Evolutionary conservation across 2,888 invertebrate species (phyloP).

Genomic region (Drosophila percnosoma): DNA sequence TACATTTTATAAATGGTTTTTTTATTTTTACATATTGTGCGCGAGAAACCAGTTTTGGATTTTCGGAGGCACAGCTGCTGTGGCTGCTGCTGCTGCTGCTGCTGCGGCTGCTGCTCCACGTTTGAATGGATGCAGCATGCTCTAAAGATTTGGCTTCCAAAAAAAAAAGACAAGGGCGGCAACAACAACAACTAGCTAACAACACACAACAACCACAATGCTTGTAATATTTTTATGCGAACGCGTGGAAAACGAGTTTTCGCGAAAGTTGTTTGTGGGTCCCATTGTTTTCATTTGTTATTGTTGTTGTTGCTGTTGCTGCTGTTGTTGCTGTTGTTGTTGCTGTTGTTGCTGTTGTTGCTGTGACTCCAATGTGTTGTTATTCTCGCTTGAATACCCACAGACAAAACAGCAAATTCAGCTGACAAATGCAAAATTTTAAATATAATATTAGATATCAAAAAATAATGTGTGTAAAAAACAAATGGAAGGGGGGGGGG

Average conservation of each 20-base stretch:
- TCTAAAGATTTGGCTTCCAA: constrained; percentile 58
- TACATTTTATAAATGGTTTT: constrained; percentile 23
- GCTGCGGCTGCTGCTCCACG: constrained; percentile 29
- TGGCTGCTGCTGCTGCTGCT: constrained; percentile 15
- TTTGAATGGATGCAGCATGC: constrained; percentile 63
- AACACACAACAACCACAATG: constrained; percentile 31
- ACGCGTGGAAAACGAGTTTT: constrained; percentile 76
- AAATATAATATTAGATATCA: constrained; percentile 16
- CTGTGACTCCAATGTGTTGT: constrained; percentile 28
- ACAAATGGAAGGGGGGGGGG: background rate
- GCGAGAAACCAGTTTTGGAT: constrained; percentile 62
- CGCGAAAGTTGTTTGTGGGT: constrained; percentile 71
- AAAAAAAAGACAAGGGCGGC: constrained; percentile 53
- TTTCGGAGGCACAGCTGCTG: constrained; percentile 40
- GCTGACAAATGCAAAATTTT: constrained; percentile 22
- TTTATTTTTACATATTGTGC: constrained; percentile 30
- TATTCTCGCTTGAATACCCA: constrained; percentile 29
- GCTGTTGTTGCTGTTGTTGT: background rate
- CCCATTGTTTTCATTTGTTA: constrained; percentile 33
- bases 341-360: background rate
- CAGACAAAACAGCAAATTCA: constrained; percentile 12
- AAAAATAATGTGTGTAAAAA: constrained; percentile 5
- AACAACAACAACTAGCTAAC: constrained; percentile 33
- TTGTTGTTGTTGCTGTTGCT: background rate
- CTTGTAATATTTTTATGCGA: constrained; percentile 56